A percentile compares a stretch with the other conserved stretches of the same genome.
Evolutionary conservation across 2,113 vertebrate genomes (phyloP).

Genomic region (Eira barbara): DNA sequence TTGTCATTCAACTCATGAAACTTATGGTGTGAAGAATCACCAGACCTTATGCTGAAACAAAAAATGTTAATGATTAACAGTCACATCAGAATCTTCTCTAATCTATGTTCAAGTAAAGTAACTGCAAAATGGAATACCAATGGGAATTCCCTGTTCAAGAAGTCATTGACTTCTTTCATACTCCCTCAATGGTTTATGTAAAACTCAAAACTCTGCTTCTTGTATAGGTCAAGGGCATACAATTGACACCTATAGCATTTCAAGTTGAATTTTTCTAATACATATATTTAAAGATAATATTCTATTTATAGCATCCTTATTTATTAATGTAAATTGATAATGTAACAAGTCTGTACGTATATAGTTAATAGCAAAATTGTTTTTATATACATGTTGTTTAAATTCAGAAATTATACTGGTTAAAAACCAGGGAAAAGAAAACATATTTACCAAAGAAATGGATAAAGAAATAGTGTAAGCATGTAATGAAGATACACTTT

Average conservation of each 20-base stretch:
- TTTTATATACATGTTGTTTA: background rate
- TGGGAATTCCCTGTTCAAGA: background rate
- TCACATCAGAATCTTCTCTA: background rate
- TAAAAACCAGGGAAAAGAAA: background rate
- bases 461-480: background rate
- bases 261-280: background rate
- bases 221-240: background rate
- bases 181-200: background rate
- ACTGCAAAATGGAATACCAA: background rate
- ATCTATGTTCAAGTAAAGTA: background rate
- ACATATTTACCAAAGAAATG: background rate
- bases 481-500: background rate
- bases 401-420: background rate
- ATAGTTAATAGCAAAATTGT: background rate
- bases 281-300: background rate
- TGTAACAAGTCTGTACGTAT: background rate
- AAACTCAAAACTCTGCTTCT: background rate
- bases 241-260: background rate
- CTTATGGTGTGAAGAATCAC: background rate
- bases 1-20: background rate
- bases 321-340: background rate
- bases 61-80: conserved; percentile 6
- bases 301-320: background rate
- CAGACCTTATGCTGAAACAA: background rate
- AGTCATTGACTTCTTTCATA: background rate